phyloP scores from a whole-genome alignment of 2,888 invertebrate species.

The Caenorhabditis sp. region DNA sequence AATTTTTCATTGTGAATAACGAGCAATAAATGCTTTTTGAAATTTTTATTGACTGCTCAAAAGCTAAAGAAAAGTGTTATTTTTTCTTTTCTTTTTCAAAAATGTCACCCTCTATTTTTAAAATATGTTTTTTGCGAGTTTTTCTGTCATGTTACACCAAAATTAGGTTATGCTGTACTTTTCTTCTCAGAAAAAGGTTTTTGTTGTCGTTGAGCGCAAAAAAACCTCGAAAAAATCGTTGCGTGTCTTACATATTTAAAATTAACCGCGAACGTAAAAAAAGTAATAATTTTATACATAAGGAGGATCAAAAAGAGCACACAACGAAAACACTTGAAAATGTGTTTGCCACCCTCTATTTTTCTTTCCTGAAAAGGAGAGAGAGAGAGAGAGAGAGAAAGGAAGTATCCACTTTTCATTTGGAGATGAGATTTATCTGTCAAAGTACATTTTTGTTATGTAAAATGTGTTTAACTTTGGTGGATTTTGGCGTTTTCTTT shows the following conservation, averaged over 20 bases:
- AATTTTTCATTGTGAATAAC: too few species aligned
- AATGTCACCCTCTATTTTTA: too few species aligned
- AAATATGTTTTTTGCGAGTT: too few species aligned
- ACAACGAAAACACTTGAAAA: neutral
- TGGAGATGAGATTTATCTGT: neutral
- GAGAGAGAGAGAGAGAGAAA: neutral
- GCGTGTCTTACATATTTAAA: neutral
- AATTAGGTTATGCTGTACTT: neutral
- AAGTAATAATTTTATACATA: neutral
- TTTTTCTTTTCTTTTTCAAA: neutral
- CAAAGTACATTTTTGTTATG: neutral
- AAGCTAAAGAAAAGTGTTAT: neutral
- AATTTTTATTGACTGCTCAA: too few species aligned
- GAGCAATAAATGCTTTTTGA: too few species aligned
- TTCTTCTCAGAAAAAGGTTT: neutral
- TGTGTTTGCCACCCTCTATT: neutral
- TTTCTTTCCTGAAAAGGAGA: too few species aligned
- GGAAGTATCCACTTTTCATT: slow-evolving; percentile 1
- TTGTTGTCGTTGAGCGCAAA: neutral
- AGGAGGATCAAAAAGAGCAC: neutral
- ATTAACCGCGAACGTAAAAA: neutral
- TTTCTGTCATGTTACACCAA: neutral
- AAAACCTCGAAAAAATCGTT: neutral
- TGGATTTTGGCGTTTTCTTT: neutral
- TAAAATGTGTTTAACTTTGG: neutral